Conservation (phyloP, 1,140 invertebrate genomes). For the Drosophila busckii region DNA sequence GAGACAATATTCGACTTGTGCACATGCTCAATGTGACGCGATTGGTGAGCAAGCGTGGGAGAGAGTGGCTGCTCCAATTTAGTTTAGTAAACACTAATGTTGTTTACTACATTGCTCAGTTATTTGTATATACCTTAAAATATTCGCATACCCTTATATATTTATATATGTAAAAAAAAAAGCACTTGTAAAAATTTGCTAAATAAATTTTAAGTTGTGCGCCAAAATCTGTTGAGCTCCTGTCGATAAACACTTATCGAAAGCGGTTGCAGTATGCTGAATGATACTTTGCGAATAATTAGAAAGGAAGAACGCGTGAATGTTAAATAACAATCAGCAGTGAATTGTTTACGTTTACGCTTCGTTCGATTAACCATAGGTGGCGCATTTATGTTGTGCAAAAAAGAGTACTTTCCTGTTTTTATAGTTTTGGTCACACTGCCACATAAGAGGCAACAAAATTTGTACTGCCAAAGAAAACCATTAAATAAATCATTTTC, state of each 20-base stretch:
- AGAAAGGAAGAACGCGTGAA: neutral
- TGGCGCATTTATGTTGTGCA: no score
- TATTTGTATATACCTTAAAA: conserved; percentile 51
- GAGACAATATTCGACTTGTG: conserved; percentile 54
- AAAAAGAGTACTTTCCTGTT: no score
- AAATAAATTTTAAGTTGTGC: conserved; percentile 64
- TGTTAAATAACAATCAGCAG: no score
- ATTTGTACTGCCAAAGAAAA: no score
- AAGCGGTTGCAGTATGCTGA: no score
- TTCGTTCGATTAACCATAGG: no score
- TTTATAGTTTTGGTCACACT: no score
- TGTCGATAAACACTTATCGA: no score
- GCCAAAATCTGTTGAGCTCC: conserved; percentile 10
- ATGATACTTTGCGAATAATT: no score
- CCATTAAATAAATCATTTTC: no score
- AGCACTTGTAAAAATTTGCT: conserved; percentile 48
- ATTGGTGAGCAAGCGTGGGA: conserved; percentile 16
- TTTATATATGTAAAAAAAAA: conserved; percentile 25
- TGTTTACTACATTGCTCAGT: conserved; percentile 49
- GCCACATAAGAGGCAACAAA: no score
- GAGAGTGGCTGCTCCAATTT: conserved; percentile 4
- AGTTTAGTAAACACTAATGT: conserved; percentile 16
- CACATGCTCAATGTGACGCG: conserved; percentile 50
- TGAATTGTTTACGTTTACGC: no score
- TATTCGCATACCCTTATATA: conserved; percentile 37